Percentiles rank a stretch among this genome's conserved stretches.
These are phyloP conservation scores for Aradophagus sp. DNA, from an alignment of 1,140 invertebrate species.

Conservation along the genomic window DNA sequence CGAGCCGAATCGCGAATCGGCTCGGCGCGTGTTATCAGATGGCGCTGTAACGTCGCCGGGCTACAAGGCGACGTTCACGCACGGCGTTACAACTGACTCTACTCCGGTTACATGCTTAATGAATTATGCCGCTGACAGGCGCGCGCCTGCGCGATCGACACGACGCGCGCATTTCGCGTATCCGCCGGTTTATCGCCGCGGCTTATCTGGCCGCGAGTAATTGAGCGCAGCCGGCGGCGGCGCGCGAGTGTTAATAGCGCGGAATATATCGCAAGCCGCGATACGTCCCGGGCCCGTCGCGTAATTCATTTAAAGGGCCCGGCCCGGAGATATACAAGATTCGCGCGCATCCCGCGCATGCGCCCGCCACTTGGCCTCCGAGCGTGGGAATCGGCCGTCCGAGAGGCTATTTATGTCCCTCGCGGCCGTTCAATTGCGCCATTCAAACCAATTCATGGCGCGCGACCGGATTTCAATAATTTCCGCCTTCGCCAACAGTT, in stretches of 20 bases:
- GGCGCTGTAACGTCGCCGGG: slow-evolving; percentile 18
- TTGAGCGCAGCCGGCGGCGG: slow-evolving; percentile 47
- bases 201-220: slow-evolving; percentile 54
- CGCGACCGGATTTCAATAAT: slow-evolving; percentile 9
- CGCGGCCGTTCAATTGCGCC: slow-evolving; percentile 26
- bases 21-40: slow-evolving; percentile 28
- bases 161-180: slow-evolving; percentile 56
- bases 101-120: slow-evolving; percentile 46
- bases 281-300: slow-evolving; percentile 40
- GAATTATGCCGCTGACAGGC: slow-evolving; percentile 52
- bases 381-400: slow-evolving; percentile 42
- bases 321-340: slow-evolving; percentile 46
- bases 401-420: slow-evolving; percentile 41
- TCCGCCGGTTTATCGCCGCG: slow-evolving; percentile 35
- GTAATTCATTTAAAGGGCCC: slow-evolving; percentile 54
- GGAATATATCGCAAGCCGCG: slow-evolving; percentile 52
- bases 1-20: slow-evolving; percentile 27
- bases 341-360: slow-evolving; percentile 37
- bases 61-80: slow-evolving; percentile 32
- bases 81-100: slow-evolving; percentile 49
- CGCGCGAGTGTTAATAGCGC: slow-evolving; percentile 55
- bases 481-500: no score
- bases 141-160: slow-evolving; percentile 49
- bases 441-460: slow-evolving; percentile 29
- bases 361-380: slow-evolving; percentile 18